Evolutionary conservation across 1,140 invertebrate species (phyloP).

Genomic region (Micrasema minimum): DNA sequence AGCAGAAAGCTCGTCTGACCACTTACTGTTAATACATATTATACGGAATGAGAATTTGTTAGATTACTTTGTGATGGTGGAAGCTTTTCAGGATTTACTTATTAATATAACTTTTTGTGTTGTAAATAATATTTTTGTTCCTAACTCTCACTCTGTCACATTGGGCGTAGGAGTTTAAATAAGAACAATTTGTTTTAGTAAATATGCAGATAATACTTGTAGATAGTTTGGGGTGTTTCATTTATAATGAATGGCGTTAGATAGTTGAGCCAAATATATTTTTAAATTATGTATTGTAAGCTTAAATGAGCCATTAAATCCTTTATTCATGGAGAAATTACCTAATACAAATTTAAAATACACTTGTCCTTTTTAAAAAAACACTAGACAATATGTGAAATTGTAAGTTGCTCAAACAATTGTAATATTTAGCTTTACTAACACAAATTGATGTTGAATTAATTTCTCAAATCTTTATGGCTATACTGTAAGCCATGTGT

Average conservation of each 20-base stretch:
- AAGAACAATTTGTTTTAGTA: slow-evolving; percentile 18
- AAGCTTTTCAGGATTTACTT: slow-evolving; percentile 31
- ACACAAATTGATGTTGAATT: not conserved
- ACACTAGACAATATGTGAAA: slow-evolving; percentile 34
- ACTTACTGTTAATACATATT: too few species aligned
- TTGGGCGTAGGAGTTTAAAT: not conserved
- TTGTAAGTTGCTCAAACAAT: slow-evolving; percentile 42
- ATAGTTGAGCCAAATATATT: slow-evolving; percentile 29
- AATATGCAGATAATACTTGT: slow-evolving; percentile 20
- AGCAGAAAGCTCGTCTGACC: too few species aligned
- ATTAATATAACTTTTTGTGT: slow-evolving; percentile 31
- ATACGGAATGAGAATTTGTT: slow-evolving; percentile 3
- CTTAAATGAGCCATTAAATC: too few species aligned
- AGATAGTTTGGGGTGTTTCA: slow-evolving; percentile 34
- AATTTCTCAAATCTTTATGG: too few species aligned
- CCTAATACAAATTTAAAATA: too few species aligned
- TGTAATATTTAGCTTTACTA: slow-evolving; percentile 30
- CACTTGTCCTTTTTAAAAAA: too few species aligned
- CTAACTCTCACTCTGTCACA: not conserved
- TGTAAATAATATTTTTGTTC: slow-evolving; percentile 16
- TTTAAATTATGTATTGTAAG: not conserved
- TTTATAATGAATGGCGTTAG: slow-evolving; percentile 31
- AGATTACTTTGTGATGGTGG: slow-evolving; percentile 12
- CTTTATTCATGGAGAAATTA: too few species aligned
- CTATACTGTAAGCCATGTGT: too few species aligned